Base-by-base conservation (phyloP, 2,888 invertebrate species). In the Brachycybe producta region DNA sequence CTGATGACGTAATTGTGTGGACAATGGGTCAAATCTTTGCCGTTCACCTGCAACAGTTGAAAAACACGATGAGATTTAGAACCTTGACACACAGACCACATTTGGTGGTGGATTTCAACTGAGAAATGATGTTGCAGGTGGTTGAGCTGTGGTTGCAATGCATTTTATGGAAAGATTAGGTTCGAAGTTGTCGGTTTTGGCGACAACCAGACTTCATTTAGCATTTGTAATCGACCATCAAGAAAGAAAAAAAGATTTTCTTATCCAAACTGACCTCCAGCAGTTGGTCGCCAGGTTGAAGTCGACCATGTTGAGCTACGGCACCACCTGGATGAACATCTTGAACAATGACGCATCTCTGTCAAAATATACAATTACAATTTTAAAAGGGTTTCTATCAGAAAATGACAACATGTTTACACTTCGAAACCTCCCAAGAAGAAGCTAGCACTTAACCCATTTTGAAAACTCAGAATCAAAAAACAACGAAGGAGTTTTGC, bases 271-370 rank as follows among this genome's bases (percentile, higher is more conserved):
- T n/a, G n/a, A 70, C 67, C 64, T 70, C 68, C 21, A 70, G 58
- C 48, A 70, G 63, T 56, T 70, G 70, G 55, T 70, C 70, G 4
- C 70, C 70, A 36, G 68, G 65, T 50, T 62, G 61, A 13, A 70
- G 60, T 17, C 69, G 62, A 13, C 65, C 67, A 61, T 70, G 69
- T 57, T 62, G 64, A 15, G 62, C 64, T 21, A 67, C 64, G 11
- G 65, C 62, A 17, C 67, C 65, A 43, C 67, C 67, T 19, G 65
- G 60, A 56, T 67, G 66, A 27, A 70, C 62, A 60, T 69, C 68
- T 55, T 71, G 71, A 36, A 71, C 64, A 3, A 70, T 67, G 36
- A 70, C 63, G 55, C 69, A 69, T 24, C 66, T 60, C 70, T 71
- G 57, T 15, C 57, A 57, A 35, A 50, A 41, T 36, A 43, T 34